phyloP scores from a whole-genome alignment of 2,888 invertebrate genomes.

The Homarus gammarus region DNA sequence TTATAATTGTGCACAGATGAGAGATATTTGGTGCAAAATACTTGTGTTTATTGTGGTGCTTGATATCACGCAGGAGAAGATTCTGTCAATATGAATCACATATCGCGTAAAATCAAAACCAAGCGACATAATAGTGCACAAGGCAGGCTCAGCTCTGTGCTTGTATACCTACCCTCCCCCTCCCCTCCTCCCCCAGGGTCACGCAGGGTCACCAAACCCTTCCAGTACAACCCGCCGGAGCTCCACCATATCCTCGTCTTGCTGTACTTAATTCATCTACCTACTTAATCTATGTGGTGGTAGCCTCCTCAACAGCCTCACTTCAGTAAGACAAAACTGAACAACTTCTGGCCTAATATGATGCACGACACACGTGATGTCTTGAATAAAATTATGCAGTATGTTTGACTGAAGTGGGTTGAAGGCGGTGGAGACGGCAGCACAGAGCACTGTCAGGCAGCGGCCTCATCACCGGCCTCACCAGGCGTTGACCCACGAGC shows the following conservation, averaged over 20 bases:
- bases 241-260: background rate
- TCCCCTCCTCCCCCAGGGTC: constrained; percentile 3
- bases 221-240: background rate
- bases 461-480: background rate
- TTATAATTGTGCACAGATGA: constrained; percentile 36
- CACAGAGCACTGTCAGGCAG: background rate
- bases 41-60: constrained; percentile 21
- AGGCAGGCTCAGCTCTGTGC: constrained; percentile 37
- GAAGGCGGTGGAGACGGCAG: background rate
- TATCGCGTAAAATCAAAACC: constrained; percentile 46
- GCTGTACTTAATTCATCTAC: background rate
- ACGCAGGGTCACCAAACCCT: background rate
- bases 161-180: background rate
- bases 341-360: background rate
- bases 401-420: background rate
- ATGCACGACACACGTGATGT: background rate
- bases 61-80: background rate
- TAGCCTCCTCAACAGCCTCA: background rate
- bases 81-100: constrained; percentile 41
- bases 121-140: background rate
- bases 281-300: background rate
- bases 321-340: background rate
- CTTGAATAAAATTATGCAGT: background rate
- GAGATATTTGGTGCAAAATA: background rate
- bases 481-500: background rate